Base-by-base conservation (phyloP, 2,113 vertebrate species). In the Rallus limicola region DNA sequence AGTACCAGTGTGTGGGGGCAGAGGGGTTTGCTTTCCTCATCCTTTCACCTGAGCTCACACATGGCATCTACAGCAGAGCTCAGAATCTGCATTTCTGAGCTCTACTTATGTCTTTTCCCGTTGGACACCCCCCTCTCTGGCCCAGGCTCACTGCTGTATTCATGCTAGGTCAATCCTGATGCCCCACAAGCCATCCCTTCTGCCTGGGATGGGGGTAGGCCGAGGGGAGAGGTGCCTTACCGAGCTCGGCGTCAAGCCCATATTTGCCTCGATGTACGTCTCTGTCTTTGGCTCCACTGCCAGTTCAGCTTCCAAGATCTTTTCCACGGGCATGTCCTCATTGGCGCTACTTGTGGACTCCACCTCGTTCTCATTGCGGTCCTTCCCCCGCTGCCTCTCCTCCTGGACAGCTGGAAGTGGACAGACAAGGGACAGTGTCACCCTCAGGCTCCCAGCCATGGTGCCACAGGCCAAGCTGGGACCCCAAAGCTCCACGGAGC, bases 311-410 rank as follows among this genome's bases (percentile, higher is more conserved):
- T 99, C 99, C 97, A 99, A 98, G 85, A 99, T 99, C 98, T 99
- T 99, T 97, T 99, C 99, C 97, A 99, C 99, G 0, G 99, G 99
- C 99, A 99, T 99, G 98, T 99, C 99, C 97, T 99, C 99, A 0
- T 99, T 99, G 91, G 98, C 99, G 10, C 98, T 98, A 98, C 99
- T 99, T 52, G 98, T 99, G 2, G 99, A 99, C 97, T 99, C 99
- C 90, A 99, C 99, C 97, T 99, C 99, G 0, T 97, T 99, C 98
- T 99, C 99, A 0, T 96, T 99, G 53, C 98, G 98, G n/a, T 99
- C 99, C 97, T 99, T 99, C 25, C 99, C 99, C 86, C 99, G 97
- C 97, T 99, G 99, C 93, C 99, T 98, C 96, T 99, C 99, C 98
- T 99, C 99, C 98, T 99, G 99, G 92, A 99, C 99, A 13, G 99